Conservation (phyloP, 2,797 vertebrate species). For the Zenarchopterus dispar region DNA sequence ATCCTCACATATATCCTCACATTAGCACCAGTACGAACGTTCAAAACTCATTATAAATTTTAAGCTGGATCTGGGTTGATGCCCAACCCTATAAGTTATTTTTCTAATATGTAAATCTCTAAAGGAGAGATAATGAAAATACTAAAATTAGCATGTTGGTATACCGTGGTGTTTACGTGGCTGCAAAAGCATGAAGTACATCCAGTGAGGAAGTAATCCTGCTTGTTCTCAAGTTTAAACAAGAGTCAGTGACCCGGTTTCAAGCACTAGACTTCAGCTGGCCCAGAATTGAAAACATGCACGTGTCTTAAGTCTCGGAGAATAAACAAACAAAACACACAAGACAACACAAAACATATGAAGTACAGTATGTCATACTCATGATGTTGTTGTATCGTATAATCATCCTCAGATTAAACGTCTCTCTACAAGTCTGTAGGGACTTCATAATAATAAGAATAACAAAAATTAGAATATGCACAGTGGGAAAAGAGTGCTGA, state of each 20-base stretch:
- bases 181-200: not conserved
- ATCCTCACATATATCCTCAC: too few species aligned
- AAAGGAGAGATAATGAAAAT: not conserved
- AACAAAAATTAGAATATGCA: not conserved
- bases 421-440: slow-evolving; percentile 19
- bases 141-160: not conserved
- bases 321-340: slow-evolving; percentile 26
- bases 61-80: too few species aligned
- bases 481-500: slow-evolving; percentile 41
- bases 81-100: not conserved
- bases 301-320: slow-evolving; percentile 19
- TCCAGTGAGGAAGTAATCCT: not conserved
- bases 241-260: slow-evolving; percentile 20
- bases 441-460: not conserved
- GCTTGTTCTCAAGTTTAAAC: slow-evolving; percentile 33
- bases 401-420: slow-evolving; percentile 2
- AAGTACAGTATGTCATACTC: too few species aligned
- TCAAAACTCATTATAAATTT: too few species aligned
- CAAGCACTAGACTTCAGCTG: slow-evolving; percentile 28
- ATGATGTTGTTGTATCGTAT: too few species aligned
- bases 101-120: not conserved
- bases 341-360: slow-evolving; percentile 9
- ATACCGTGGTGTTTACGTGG: not conserved
- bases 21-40: too few species aligned
- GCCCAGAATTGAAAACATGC: slow-evolving; percentile 42